phyloP scores from a whole-genome alignment of 1,140 invertebrate species.

The Temnothorax curvispinosus region DNA sequence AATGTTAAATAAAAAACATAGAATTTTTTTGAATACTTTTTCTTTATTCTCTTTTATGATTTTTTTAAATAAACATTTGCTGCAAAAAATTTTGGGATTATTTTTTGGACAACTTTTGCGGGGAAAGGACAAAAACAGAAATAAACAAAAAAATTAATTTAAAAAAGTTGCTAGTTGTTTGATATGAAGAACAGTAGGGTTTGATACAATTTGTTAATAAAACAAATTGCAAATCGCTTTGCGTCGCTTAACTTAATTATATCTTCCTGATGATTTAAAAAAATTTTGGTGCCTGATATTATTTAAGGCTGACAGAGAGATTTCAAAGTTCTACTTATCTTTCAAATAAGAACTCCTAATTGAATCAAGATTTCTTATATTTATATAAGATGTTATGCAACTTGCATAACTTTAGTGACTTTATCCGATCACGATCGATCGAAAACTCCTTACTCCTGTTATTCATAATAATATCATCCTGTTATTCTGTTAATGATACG shows the following conservation, averaged over 20 bases:
- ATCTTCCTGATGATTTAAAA: neutral
- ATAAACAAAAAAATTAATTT: neutral
- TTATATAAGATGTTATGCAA: slow-evolving; percentile 19
- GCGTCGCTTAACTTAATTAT: neutral
- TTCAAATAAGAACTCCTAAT: slow-evolving; percentile 9
- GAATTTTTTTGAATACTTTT: neutral
- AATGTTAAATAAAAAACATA: neutral
- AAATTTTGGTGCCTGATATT: neutral
- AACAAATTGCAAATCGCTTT: neutral
- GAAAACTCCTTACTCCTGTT: neutral
- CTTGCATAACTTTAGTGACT: neutral
- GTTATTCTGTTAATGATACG: neutral
- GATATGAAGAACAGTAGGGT: neutral
- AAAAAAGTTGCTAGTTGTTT: neutral
- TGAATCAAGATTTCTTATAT: neutral
- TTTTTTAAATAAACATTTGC: neutral
- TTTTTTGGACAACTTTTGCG: neutral
- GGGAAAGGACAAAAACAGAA: neutral
- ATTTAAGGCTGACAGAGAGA: neutral
- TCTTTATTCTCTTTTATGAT: neutral
- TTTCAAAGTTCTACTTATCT: neutral
- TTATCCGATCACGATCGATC: slow-evolving; percentile 4
- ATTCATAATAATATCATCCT: neutral
- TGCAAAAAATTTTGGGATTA: neutral
- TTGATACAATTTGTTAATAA: neutral